These are phyloP conservation scores for Cerceris rybyensis DNA, from an alignment of 2,888 invertebrate species.

Conservation along the genomic window DNA sequence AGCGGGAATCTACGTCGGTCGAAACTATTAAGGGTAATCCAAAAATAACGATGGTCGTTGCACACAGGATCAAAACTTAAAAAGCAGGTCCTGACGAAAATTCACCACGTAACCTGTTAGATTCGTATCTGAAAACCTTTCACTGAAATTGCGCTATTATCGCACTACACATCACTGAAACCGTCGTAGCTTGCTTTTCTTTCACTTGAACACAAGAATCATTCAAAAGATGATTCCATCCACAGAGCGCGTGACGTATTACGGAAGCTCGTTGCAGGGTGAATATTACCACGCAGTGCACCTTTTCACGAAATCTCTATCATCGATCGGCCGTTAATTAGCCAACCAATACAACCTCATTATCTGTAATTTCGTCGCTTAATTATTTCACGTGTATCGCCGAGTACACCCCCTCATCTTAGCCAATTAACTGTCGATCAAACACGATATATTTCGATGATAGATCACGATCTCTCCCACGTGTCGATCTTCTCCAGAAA, in stretches of 20 bases:
- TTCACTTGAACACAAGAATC: constrained; percentile 39
- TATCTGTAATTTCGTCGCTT: constrained; percentile 28
- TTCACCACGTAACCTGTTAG: constrained; percentile 45
- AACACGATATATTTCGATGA: neutral
- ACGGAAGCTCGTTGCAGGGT: neutral
- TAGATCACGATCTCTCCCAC: constrained; percentile 26
- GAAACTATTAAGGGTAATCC: constrained; percentile 54
- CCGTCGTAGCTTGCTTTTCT: constrained; percentile 21
- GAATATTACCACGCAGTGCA: constrained; percentile 5
- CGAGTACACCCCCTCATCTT: constrained; percentile 13
- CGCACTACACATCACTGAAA: constrained; percentile 42
- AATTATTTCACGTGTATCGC: constrained; percentile 19
- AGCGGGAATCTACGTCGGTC: constrained; percentile 61
- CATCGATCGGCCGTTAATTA: constrained; percentile 28
- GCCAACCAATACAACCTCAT: constrained; percentile 21
- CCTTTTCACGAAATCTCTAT: constrained; percentile 25
- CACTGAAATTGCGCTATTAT: constrained; percentile 29
- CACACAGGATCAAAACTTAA: constrained; percentile 13
- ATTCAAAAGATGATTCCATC: constrained; percentile 13
- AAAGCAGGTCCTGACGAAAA: constrained; percentile 3
- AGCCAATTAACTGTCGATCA: neutral
- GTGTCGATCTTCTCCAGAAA: constrained; percentile 37
- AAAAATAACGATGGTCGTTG: constrained; percentile 30
- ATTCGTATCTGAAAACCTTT: constrained; percentile 41
- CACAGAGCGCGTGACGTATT: constrained; percentile 4